Evolutionary conservation across 2,113 vertebrate species (phyloP), one percentile per base, ranked within the genome.

Genomic region (Amphiprion percula): DNA sequence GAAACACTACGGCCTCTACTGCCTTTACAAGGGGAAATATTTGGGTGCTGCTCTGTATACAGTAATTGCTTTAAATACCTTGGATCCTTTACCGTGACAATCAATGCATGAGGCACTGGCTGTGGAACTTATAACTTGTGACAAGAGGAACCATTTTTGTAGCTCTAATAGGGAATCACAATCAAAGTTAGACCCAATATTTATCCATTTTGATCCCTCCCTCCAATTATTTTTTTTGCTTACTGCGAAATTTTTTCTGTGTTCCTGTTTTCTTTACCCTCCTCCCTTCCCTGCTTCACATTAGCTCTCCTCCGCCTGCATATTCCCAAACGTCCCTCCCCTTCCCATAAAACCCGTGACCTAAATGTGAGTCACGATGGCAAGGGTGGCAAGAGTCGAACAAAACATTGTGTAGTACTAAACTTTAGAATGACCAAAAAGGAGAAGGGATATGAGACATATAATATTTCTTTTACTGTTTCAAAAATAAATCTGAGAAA

Each of bases 311-410:
- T 49, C 21, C 52, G 37, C 26, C 4, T 58, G 37, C 64, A 26
- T 67, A 49, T 76, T 85, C 66, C 68, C 19, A 16, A 39, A 47
- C 19, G 19, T 30, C 54, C 28, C n/a, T n/a, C 41, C 55, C 30
- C 37, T 82, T 82, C 78, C 85, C 52, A 37, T 68, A 69, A 77
- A 85, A 78, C 74, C 41, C 5, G 1, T 90, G 79, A 82, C 66
- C 39, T 15, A 33, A 52, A 83, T 62, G 56, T 86, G 84, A 86
- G 74, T 79, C 79, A 83, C 33, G 1, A 17, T 46, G 60, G 33
- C 15, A 16, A 69, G 16, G 14, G 17, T 49, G 12, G 12, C 26
- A 74, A 56, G 70, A 75, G 77, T 46, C 61, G 58, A 80, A 56
- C 69, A 68, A 68, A 80, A 68, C 47, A 56, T n/a, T 66, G 39